Conservation (phyloP, 1,140 invertebrate genomes). For the Drosophila chauvacae region DNA sequence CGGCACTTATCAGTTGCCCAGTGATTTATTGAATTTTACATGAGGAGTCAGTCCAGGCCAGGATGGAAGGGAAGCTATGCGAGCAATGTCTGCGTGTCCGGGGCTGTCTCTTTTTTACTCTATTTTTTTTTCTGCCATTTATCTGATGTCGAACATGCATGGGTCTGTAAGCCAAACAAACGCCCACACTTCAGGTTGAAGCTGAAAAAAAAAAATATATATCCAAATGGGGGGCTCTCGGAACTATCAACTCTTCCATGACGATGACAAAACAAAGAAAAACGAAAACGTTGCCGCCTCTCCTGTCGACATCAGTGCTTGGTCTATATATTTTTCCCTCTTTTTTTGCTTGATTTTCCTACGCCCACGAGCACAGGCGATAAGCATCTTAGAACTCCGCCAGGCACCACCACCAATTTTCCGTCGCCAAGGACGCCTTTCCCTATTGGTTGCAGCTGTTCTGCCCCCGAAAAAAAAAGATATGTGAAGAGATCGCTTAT, state of each 20-base stretch:
- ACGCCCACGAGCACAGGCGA: conserved; percentile 37
- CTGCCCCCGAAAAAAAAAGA: neutral
- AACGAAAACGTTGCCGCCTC: conserved; percentile 76
- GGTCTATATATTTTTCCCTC: conserved; percentile 20
- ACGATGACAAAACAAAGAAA: conserved; percentile 71
- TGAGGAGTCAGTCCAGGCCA: conserved; percentile 43
- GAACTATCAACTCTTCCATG: conserved; percentile 75
- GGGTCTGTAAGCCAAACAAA: conserved; percentile 68
- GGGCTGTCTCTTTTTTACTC: conserved; percentile 28
- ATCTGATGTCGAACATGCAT: conserved; percentile 83
- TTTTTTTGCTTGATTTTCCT: conserved; percentile 28
- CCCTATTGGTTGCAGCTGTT: conserved; percentile 74
- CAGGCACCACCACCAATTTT: conserved; percentile 62
- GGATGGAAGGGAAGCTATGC: conserved; percentile 61
- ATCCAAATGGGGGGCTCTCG: conserved; percentile 24
- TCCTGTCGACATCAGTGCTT: conserved; percentile 66
- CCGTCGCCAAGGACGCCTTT: conserved; percentile 37
- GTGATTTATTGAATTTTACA: conserved; percentile 83
- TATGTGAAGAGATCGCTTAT: conserved; percentile 65
- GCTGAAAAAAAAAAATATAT: neutral
- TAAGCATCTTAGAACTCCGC: conserved; percentile 42
- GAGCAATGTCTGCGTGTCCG: conserved; percentile 63
- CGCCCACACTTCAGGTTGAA: conserved; percentile 69
- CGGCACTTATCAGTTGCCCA: conserved; percentile 55
- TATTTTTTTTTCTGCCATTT: conserved; percentile 64